Evolutionary conservation across 2,888 invertebrate species (phyloP), one percentile per base, ranked within the genome.

Genomic region (Erebia aethiops): DNA sequence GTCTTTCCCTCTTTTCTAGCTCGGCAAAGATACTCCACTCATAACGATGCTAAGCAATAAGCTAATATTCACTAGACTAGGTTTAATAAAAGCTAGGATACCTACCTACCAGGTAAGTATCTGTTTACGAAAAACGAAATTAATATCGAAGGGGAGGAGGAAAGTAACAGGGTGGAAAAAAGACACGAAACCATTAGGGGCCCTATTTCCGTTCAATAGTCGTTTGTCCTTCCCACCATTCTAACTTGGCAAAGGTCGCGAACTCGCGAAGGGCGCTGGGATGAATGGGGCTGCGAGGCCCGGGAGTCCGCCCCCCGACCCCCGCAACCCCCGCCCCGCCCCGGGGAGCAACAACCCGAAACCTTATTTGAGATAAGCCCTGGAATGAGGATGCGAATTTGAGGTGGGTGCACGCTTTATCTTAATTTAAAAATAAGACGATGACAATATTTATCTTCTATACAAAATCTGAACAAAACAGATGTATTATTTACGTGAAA

Each of bases 291-390:
- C 78, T 79, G 79, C 82, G 80, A 83, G 80, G 84, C 83, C 83
- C 85, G 84, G 85, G 80, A 80, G 82, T 81, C 81, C 69, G 18
- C 52, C 49, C 64, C 54, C 60, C 16, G 13, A 10, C 60, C 86
- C 85, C 82, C 21, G 21, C 21, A 57, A 21, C 13, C 11, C 56
- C 5, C 21, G 26, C 84, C 85, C 85, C 82, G 82, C 86, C 85
- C 82, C 81, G 78, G 84, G 85, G 91, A 90, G 87, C 91, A 90
- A 90, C 91, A 90, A 90, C 89, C 88, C 84, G 80, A 88, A 88
- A 86, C 81, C 84, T 85, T 88, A 86, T 89, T 89, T 86, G 87
- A 88, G 89, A 90, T 88, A 86, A 87, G 83, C 84, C 81, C 82
- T 79, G 82, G 82, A 83, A 85, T 81, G 78, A 74, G 77, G 79